Evolutionary conservation across 92 coral and sea anemone species (phyloP), one percentile per base, ranked within the genome.

Genomic region (Hydrozoanthus gracilis): DNA sequence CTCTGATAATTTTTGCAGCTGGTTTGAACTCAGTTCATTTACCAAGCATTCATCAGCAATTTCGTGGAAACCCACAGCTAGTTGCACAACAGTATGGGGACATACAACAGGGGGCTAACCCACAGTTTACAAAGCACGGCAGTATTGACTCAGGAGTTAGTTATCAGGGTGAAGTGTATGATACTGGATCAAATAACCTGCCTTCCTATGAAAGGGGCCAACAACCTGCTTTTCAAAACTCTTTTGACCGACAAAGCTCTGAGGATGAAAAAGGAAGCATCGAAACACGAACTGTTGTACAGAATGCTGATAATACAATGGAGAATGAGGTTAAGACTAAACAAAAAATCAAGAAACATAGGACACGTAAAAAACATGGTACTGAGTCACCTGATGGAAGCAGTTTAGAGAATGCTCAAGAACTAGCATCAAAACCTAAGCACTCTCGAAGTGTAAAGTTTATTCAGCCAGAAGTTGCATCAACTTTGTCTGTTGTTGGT

Each of bases 391-490:
- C 93, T 1, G 95, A 90, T 35, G 92, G 91, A 71, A 86, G 77
- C 77, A 86, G 86, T 51, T 27, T 85, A 0, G 93, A 88, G 18
- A 39, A 65, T 8, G 39, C 54, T 9, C 68, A 71, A 18, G 87
- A 83, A 7, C 44, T 51, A 73, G 35, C 71, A 4, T 76, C 88
- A 51, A 74, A 86, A 77, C 15, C 72, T 15, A 84, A 77, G 44
- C 44, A 66, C 8, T n/a, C 60, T 47, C 91, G 85, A 47, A 94
- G 87, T 49, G 91, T 94, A 5, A 93, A 94, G 86, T 93, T 94
- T 71, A 89, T 94, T 68, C 96, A 94, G 77, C 98, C 98, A 61
- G 96, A 94, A 58, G 91, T 94, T 49, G 87, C 79, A 27, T 90
- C 86, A 15, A 82, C 82, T 48, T 49, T 92, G 14, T 87, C 98